A percentile compares a stretch with the other conserved stretches of the same genome.
These are phyloP conservation scores for Apis dorsata DNA, from an alignment of 1,140 invertebrate genomes.

Conservation along the genomic window DNA sequence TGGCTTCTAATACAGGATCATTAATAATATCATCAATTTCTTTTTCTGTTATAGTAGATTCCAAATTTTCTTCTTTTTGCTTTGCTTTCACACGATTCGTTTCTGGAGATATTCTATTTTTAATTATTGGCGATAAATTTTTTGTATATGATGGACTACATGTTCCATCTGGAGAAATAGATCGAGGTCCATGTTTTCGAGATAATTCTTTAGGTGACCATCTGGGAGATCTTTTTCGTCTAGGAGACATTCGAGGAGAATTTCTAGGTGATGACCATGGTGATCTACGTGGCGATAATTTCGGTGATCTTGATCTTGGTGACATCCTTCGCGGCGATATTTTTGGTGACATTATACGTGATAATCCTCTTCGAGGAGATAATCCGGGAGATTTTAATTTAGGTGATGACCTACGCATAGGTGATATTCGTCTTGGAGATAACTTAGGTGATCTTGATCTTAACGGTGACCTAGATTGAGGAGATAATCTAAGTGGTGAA, in stretches of 20 bases:
- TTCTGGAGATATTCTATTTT: constrained; percentile 56
- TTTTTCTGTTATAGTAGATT: constrained; percentile 40
- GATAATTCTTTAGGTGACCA: constrained; percentile 64
- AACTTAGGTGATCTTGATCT: constrained; percentile 59
- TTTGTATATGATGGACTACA: constrained; percentile 33
- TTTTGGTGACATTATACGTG: constrained; percentile 60
- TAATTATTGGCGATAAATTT: constrained; percentile 51
- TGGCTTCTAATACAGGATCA: constrained; percentile 74
- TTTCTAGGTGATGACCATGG: constrained; percentile 74
- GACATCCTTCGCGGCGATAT: constrained; percentile 59
- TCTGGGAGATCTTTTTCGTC: constrained; percentile 62
- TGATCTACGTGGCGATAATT: constrained; percentile 64
- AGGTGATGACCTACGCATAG: constrained; percentile 44
- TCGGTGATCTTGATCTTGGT: constrained; percentile 56
- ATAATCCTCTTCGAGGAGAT: constrained; percentile 57
- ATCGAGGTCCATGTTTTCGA: constrained; percentile 58
- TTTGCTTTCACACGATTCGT: constrained; percentile 54
- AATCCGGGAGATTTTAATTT: constrained; percentile 61
- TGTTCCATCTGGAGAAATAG: constrained; percentile 51
- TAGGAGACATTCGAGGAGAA: constrained; percentile 65
- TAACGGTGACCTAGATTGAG: constrained; percentile 50
- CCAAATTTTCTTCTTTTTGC: constrained; percentile 55
- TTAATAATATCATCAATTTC: constrained; percentile 49
- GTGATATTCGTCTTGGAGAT: constrained; percentile 59
- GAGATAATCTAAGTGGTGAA: constrained; percentile 50